Evolutionary conservation across 2,797 vertebrate species (phyloP), one percentile per base, ranked within the genome.

Genomic region (Mareca penelope): DNA sequence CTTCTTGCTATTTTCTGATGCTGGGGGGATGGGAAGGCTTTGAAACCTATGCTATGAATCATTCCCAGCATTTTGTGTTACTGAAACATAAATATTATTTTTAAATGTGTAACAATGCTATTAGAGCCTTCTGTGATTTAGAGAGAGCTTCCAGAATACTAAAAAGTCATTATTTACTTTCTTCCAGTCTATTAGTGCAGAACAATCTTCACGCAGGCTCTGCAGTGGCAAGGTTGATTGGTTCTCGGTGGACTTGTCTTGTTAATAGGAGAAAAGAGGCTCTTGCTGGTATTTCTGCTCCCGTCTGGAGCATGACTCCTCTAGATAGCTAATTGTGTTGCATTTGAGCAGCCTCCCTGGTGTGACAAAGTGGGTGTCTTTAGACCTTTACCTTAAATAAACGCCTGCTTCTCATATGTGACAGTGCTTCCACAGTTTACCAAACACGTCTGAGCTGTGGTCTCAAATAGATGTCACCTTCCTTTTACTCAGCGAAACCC

Each of bases 161-260:
- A 94, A 96, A 31, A 93, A 86, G 92, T 68, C 77, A 92, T 96
- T 95, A 94, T 95, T 96, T 95, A 92, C 82, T 94, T 95, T 95
- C 85, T 89, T 79, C 48, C 77, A 91, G 89, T 86, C 82, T 93
- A 79, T 95, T 93, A 95, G 94, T 68, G 91, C 92, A 81, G 89
- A 95, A 61, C 91, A 91, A 52, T 5, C 28, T 80, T 92, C 22
- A 15, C 39, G 9, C 12, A 61, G 79, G 61, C 81, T 95, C 83
- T 72, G 81, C 2, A 1, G 79, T 92, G 88, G 46, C 89, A 88
- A 73, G 35, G 70, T 9, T 91, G 80, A 73, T 89, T 89, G 85
- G 52, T 64, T 93, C 94, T 93, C 91, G 0, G 85, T 64, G 91
- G 80, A 88, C 59, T 91, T 85, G 80, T 85, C 83, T 73, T 28